These are phyloP conservation scores for Leptonema lineaticorne DNA, from an alignment of 1,140 invertebrate species.

Conservation along the genomic window DNA sequence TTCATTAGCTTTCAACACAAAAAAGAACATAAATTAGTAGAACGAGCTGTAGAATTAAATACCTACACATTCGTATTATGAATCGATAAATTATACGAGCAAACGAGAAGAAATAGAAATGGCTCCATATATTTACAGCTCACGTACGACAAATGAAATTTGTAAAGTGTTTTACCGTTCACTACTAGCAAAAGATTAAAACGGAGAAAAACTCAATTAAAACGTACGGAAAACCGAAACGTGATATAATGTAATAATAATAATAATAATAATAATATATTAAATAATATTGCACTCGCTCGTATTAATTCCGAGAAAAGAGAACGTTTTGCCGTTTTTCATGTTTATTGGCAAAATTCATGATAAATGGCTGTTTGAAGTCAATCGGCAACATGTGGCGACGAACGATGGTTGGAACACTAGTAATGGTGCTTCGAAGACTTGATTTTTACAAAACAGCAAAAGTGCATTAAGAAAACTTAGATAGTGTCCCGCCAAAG, in stretches of 20 bases:
- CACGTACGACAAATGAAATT: too few relatives aligned
- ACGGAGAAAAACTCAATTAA: too few relatives aligned
- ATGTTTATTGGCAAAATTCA: too few relatives aligned
- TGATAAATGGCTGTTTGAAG: too few relatives aligned
- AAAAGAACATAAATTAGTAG: conserved; percentile 8
- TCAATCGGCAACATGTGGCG: background rate
- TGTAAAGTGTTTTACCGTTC: too few relatives aligned
- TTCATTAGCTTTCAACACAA: conserved; percentile 18
- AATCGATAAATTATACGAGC: background rate
- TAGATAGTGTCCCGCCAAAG: conserved; percentile 13
- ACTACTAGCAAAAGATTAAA: too few relatives aligned
- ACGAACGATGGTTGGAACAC: background rate
- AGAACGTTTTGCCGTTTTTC: too few relatives aligned
- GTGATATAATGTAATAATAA: too few relatives aligned
- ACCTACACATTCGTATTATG: background rate
- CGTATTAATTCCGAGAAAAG: too few relatives aligned
- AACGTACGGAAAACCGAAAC: too few relatives aligned
- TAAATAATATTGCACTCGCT: too few relatives aligned
- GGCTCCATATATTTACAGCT: background rate
- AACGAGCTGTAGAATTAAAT: background rate
- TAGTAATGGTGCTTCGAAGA: background rate
- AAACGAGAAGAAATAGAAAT: background rate
- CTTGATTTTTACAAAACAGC: conserved; percentile 33
- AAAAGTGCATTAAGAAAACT: conserved; percentile 39
- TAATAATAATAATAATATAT: too few relatives aligned